phyloP scores from a whole-genome alignment of 1,140 invertebrate genomes.

The Zaprionus africanus region DNA sequence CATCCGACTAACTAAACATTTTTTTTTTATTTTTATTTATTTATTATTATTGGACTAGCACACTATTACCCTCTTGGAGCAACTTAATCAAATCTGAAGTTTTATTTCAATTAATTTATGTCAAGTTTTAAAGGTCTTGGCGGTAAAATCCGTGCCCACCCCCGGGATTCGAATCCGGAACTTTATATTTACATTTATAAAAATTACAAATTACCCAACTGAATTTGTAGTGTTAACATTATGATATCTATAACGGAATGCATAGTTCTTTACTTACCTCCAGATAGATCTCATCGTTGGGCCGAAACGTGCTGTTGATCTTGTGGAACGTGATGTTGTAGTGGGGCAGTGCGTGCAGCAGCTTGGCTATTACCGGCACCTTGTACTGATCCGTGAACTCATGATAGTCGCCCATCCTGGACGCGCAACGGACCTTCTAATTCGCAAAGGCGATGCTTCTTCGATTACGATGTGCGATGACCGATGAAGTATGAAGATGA shows the following conservation, averaged over 20 bases:
- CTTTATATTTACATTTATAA: too few relatives aligned
- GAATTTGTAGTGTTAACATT: not conserved
- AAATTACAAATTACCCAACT: not conserved
- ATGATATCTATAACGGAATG: not conserved
- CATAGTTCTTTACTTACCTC: constrained; percentile 88
- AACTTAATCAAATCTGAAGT: too few relatives aligned
- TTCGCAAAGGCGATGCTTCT: not conserved
- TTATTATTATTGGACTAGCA: too few relatives aligned
- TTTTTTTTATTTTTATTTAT: too few relatives aligned
- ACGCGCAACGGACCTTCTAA: constrained; percentile 15
- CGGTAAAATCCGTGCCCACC: too few relatives aligned
- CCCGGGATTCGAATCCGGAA: too few relatives aligned
- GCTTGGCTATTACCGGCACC: constrained; percentile 91
- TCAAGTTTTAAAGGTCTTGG: too few relatives aligned
- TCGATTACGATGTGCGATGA: not conserved
- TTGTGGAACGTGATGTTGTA: constrained; percentile 94
- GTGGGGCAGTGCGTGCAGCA: constrained; percentile 94
- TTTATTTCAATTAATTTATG: too few relatives aligned
- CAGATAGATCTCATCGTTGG: constrained; percentile 93
- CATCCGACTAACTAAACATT: too few relatives aligned
- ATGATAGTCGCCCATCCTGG: constrained; percentile 80
- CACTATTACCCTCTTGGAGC: too few relatives aligned
- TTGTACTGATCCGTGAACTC: constrained; percentile 89
- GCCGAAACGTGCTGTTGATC: constrained; percentile 96
- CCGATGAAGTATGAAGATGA: not conserved